Evolutionary conservation across 2,113 vertebrate species (phyloP).

Genomic region (Pterocles orientalis): DNA sequence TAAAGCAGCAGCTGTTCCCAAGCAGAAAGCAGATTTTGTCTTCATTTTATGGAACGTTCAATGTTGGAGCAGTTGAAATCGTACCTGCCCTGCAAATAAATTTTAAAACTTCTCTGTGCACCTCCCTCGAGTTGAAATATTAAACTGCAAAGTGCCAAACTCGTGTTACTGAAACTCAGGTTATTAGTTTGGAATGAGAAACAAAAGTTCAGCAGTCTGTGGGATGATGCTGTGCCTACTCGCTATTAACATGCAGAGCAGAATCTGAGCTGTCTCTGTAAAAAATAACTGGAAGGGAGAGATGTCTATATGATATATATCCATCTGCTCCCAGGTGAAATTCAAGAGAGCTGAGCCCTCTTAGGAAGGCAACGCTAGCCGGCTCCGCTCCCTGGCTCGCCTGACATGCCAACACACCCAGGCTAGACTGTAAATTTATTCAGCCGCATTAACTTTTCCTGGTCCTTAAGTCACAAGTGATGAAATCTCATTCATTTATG

Average conservation of each 20-base stretch:
- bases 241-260: not conserved
- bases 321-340: not conserved
- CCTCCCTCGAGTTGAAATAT: not conserved
- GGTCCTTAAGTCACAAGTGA: not conserved
- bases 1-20: not conserved
- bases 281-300: not conserved
- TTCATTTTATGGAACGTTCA: fast-evolving
- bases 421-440: not conserved
- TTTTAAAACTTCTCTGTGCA: not conserved
- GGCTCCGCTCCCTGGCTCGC: not conserved
- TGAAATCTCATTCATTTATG: slow-evolving; percentile 51
- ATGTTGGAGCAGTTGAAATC: fast-evolving
- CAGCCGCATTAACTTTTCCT: not conserved
- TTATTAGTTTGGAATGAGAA: not conserved
- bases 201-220: not conserved
- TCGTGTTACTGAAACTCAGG: not conserved
- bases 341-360: not conserved
- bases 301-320: not conserved
- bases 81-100: not conserved
- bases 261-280: not conserved
- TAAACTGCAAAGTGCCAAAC: not conserved
- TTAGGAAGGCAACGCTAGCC: not conserved
- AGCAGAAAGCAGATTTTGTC: not conserved
- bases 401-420: not conserved
- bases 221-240: slow-evolving; percentile 21